Evolutionary conservation across 2,888 invertebrate genomes (phyloP).

Genomic region (Caenorhabditis sp.): DNA sequence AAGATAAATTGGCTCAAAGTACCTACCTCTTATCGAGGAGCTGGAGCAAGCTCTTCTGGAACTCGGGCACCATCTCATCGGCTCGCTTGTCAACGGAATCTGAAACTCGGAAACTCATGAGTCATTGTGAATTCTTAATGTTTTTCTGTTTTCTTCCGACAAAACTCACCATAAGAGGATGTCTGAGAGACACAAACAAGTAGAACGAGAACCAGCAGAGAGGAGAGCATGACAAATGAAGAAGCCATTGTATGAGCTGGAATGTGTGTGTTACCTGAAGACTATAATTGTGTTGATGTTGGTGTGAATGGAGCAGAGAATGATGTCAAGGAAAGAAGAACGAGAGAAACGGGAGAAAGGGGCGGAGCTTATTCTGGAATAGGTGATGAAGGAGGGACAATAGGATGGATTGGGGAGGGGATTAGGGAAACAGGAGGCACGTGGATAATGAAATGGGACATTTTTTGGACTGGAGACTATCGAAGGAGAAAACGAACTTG

Average conservation of each 20-base stretch:
- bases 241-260: slow-evolving; percentile 27
- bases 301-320: slow-evolving; percentile 9
- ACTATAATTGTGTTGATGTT: slow-evolving; percentile 44
- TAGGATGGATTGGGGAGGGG: not conserved
- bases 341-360: not conserved
- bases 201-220: slow-evolving; percentile 22
- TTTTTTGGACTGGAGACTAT: not conserved
- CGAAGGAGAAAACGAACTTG: slow-evolving; percentile 26
- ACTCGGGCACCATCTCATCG: slow-evolving; percentile 43
- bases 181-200: slow-evolving; percentile 36
- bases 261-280: slow-evolving; percentile 44
- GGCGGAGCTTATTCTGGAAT: slow-evolving; percentile 31
- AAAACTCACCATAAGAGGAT: slow-evolving; percentile 45
- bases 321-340: slow-evolving; percentile 23
- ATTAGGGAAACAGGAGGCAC: not conserved
- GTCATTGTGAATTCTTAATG: not conserved
- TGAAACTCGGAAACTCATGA: slow-evolving; percentile 3
- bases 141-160: no score
- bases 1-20: not conserved
- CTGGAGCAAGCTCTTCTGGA: slow-evolving; percentile 46
- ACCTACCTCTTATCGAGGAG: slow-evolving; percentile 40
- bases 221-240: slow-evolving; percentile 44
- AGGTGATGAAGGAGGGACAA: not conserved
- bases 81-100: slow-evolving; percentile 42
- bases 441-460: slow-evolving; percentile 18